Base-by-base conservation (phyloP, 2,888 invertebrate species). In the Spisula subtruncata region DNA sequence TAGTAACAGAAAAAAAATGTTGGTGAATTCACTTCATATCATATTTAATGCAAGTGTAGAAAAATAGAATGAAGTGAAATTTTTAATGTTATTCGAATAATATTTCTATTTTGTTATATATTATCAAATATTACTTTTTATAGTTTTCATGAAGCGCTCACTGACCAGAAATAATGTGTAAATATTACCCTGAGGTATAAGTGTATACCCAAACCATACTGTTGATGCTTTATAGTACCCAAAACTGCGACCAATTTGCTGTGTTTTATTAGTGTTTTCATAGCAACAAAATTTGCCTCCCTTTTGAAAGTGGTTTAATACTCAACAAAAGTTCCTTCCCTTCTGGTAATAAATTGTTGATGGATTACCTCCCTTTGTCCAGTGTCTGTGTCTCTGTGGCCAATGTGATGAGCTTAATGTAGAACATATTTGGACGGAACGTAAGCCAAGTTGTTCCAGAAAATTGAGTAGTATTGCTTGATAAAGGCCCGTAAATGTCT, bases 241-340 rank as follows among this genome's bases (percentile, higher is more conserved):
- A 71, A 71, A 71, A 75, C 75, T 35, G 75, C 75, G 14, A 35
- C 12, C 32, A 0, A 75, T 75, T 75, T 75, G 75, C 75, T 75
- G 75, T 75, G 75, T 18, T 32, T 14, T 32, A 35, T 35, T 75
- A 25, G 60, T 75, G 14, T 75, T 75, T 35, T 35, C 35, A 6
- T 35, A 16, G 18, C 18, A 35, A 75, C 32, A 71, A 71, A 71
- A 71, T 12, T 71, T 71, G 32, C 29, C 71, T 71, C 71, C 71
- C 71, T 71, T 25, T 71, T n/a, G n/a, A n/a, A n/a, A n/a, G n/a
- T n/a, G n/a, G n/a, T n/a, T n/a, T n/a, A n/a, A n/a, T n/a, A n/a
- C n/a, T n/a, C n/a, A n/a, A n/a, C 29, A 71, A 41, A 41, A 41
- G 41, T 41, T 41, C 4, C 41, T 41, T 41, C 41, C 41, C 8